A percentile compares a stretch with the other conserved stretches of the same genome.
phyloP scores from a whole-genome alignment of 2,113 vertebrate genomes.

The Hydropotes inermis region DNA sequence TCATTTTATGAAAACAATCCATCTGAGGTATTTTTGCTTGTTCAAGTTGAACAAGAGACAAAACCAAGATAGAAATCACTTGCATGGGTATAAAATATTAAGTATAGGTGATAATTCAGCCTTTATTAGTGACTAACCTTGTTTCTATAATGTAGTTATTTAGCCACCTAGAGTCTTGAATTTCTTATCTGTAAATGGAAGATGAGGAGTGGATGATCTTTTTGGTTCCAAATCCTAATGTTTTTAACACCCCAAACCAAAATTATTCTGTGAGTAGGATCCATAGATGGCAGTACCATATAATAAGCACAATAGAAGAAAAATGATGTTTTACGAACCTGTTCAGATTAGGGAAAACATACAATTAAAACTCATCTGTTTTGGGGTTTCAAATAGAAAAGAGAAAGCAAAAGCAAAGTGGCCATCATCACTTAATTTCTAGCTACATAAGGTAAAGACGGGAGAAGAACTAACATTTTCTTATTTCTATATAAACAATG shows the following conservation, averaged over 20 bases:
- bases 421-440: background rate
- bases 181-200: background rate
- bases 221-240: background rate
- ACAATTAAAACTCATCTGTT: constrained; percentile 11
- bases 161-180: background rate
- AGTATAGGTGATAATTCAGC: background rate
- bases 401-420: background rate
- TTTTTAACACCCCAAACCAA: background rate
- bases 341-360: background rate
- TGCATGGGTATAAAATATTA: background rate
- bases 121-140: background rate
- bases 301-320: constrained; percentile 48
- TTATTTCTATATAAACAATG: background rate
- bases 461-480: background rate
- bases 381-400: background rate
- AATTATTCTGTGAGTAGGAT: constrained; percentile 28
- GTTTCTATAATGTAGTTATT: background rate
- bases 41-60: background rate
- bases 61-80: background rate
- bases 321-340: background rate
- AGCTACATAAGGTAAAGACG: background rate
- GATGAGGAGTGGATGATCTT: background rate
- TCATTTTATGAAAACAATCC: background rate
- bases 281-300: constrained; percentile 67
- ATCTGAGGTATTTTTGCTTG: background rate